Evolutionary conservation across 2,113 vertebrate genomes (phyloP).

Genomic region (Ailuropoda melanoleuca): DNA sequence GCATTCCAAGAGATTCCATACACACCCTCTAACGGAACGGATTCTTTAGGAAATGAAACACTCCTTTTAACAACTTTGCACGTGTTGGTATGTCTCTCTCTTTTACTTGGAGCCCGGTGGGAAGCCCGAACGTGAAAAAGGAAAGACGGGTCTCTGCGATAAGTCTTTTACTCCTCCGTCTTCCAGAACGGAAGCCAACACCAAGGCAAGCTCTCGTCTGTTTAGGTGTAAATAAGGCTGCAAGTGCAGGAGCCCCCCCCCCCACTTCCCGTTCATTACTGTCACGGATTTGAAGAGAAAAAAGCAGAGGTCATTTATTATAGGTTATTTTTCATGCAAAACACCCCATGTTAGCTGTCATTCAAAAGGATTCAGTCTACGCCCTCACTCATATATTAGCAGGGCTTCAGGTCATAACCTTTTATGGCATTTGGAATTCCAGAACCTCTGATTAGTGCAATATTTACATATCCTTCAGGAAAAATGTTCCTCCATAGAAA

Average conservation of each 20-base stretch:
- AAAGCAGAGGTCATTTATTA: constrained; percentile 95
- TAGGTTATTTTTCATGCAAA: constrained; percentile 95
- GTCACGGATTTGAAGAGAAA: constrained; percentile 91
- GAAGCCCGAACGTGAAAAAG: not conserved
- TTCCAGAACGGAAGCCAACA: constrained; percentile 41
- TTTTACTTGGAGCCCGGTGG: not conserved
- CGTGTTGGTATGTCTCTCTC: not conserved
- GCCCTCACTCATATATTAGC: constrained; percentile 91
- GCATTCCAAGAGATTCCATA: not conserved
- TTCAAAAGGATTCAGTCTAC: constrained; percentile 85
- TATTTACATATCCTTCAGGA: constrained; percentile 95
- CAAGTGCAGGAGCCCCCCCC: constrained; percentile 89
- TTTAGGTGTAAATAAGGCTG: constrained; percentile 94
- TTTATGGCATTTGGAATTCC: constrained; percentile 94
- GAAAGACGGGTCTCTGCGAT: not conserved
- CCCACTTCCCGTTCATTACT: constrained; percentile 96
- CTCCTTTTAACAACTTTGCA: constrained; percentile 31
- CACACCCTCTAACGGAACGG: not conserved
- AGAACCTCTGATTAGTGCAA: constrained; percentile 95
- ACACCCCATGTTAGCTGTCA: constrained; percentile 94
- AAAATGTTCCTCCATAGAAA: constrained; percentile 89
- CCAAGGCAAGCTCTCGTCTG: constrained; percentile 70
- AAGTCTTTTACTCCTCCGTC: not conserved
- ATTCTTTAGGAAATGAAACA: constrained; percentile 56
- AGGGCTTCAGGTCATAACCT: constrained; percentile 95